Base-by-base conservation (phyloP, 2,113 vertebrate species). In the Melanerpes formicivorus region DNA sequence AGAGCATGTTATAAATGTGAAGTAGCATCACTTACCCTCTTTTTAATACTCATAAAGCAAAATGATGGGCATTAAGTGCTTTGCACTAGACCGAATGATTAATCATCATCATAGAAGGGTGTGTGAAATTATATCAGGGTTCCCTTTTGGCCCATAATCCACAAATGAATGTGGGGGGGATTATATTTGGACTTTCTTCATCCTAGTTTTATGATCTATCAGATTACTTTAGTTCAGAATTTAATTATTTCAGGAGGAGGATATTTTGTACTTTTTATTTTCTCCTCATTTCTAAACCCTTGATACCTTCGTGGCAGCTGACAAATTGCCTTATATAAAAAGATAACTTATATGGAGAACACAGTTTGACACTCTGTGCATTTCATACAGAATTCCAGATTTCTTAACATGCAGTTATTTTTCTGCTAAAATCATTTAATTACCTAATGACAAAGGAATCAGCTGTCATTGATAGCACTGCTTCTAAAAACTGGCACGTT, bases 121-220 rank as follows among this genome's bases (percentile, higher is more conserved):
- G 32, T 8, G 5, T 2, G 4, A 63, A 88, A 83, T 42, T 2
- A 46, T 83, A 65, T 80, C 83, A 88, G 64, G 52, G 8, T 55
- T 90, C 85, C 78, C 88, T 87, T 83, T 80, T 88, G 86, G 80
- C 69, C 56, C 11, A 10, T 91, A 71, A 95, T 88, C 60, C 66
- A 70, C 15, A n/a, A 69, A 42, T 85, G 21, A 88, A 66, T 82
- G 40, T 2, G 6, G 22, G 6, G 6, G 4, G 23, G n/a, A 70
- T 85, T 88, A 21, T 85, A 82, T 88, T 80, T 85, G 34, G 73
- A 42, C 16, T 91, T 90, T 91, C 72, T 94, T 90, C 34, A 67
- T 82, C 42, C n/a, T 86, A 5, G 50, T 77, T 93, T 74, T 90
- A 74, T 83, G 52, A 66, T 77, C 67, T 66, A 6, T 76, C 46